phyloP scores from a whole-genome alignment of 2,888 invertebrate species.

The Neria commutata region DNA sequence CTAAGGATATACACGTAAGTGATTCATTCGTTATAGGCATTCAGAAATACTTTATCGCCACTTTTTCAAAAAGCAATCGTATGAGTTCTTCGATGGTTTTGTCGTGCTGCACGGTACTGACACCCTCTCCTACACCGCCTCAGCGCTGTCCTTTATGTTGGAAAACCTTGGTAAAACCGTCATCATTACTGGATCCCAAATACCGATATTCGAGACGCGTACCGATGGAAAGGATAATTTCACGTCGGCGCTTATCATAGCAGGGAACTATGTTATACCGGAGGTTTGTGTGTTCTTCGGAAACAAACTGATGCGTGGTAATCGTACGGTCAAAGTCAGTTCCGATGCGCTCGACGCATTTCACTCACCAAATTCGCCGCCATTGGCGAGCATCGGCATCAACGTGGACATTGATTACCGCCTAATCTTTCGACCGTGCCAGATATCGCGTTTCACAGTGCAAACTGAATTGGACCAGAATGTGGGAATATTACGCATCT shows the following conservation, averaged over 20 bases:
- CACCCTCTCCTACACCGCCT: slow-evolving; percentile 93
- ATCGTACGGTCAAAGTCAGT: slow-evolving; percentile 64
- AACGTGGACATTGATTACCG: slow-evolving; percentile 68
- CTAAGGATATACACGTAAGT: slow-evolving; percentile 81
- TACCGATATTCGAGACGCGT: slow-evolving; percentile 91
- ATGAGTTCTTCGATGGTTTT: slow-evolving; percentile 87
- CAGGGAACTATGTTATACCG: slow-evolving; percentile 86
- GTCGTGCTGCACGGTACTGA: slow-evolving; percentile 96
- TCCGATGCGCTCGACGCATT: slow-evolving; percentile 58
- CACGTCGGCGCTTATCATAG: slow-evolving; percentile 85
- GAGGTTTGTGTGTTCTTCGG: slow-evolving; percentile 94
- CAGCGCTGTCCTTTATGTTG: slow-evolving; percentile 95
- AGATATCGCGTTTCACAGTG: slow-evolving; percentile 72
- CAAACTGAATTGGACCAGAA: slow-evolving; percentile 79
- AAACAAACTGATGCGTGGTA: slow-evolving; percentile 86
- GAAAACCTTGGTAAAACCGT: slow-evolving; percentile 93
- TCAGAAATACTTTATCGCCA: no score
- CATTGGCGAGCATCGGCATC: slow-evolving; percentile 83
- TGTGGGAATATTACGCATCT: slow-evolving; percentile 85
- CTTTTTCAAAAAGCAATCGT: slow-evolving; percentile 72
- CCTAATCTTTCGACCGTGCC: slow-evolving; percentile 67
- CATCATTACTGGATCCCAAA: slow-evolving; percentile 92
- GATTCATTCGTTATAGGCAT: no score
- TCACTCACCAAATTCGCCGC: slow-evolving; percentile 79
- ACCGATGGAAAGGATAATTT: slow-evolving; percentile 96